These are phyloP conservation scores for Magallana gigas DNA, from an alignment of 1,140 invertebrate genomes.

Conservation along the genomic window DNA sequence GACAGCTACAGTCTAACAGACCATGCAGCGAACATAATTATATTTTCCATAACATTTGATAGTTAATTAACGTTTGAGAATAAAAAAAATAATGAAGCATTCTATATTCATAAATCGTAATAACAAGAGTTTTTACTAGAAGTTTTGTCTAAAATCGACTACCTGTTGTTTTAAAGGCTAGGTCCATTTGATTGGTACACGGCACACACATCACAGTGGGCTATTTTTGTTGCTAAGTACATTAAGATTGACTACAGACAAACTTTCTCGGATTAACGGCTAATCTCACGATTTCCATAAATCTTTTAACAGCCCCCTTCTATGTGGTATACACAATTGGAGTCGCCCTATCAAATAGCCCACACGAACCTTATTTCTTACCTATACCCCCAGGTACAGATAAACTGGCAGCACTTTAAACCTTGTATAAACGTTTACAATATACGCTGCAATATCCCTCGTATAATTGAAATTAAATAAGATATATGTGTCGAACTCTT, in stretches of 20 bases:
- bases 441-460: neutral
- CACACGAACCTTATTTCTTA: neutral
- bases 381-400: neutral
- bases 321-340: neutral
- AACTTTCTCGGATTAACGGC: neutral
- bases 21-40: no score
- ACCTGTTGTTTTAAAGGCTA: neutral
- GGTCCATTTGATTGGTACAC: neutral
- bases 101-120: no score
- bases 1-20: no score
- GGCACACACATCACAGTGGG: neutral
- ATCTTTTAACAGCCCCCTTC: neutral
- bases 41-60: no score
- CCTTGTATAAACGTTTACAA: neutral
- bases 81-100: no score
- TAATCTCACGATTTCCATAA: slow-evolving; percentile 2
- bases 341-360: slow-evolving; percentile 5
- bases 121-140: no score
- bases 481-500: neutral
- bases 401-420: neutral
- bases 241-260: slow-evolving; percentile 28
- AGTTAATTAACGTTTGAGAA: no score
- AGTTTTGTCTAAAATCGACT: neutral
- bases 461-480: neutral
- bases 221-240: slow-evolving; percentile 36